Evolutionary conservation across 2,113 vertebrate genomes (phyloP), one percentile per base, ranked within the genome.

Genomic region (Numida meleagris): DNA sequence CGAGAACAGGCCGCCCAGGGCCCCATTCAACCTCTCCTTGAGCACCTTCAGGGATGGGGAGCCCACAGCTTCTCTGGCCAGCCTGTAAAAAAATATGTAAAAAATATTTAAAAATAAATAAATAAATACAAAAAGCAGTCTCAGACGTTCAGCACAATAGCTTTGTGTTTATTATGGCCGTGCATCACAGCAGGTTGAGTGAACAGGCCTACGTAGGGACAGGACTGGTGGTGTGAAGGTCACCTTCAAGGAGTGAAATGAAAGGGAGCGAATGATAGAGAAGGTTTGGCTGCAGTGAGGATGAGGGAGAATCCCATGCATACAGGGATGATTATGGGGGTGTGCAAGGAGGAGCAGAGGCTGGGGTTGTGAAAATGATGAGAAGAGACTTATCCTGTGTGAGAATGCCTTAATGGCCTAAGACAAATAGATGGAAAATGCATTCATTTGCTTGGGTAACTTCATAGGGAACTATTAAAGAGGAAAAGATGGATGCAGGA

Each of bases 261-360:
- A n/a, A 48, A 48, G 70, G 50, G 38, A 38, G 10, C 0, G 5
- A 36, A 27, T 8, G 62, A 74, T 33, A 55, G 43, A 51, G 42
- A 70, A 25, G 55, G 4, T 6, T 23, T 82, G 48, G 18, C 55
- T 75, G 38, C 46, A 67, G 38, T 57, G 72, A 55, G 33, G 19
- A 51, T 34, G 0, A 4, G 45, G 38, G 38, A 86, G 34, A 80
- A 85, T 7, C 10, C 12, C 34, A 20, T 34, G 34, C 14, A 82
- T 77, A 6, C 1, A 5, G 46, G 38, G 7, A 71, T 10, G 15
- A 27, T 51, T 20, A 1, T 34, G 14, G 14, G 6, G 12, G 0
- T 70, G 7, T 34, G 23, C 27, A 59, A 72, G 42, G 12, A 66
- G 14, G 38, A 88, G 18, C 14, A 46, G 55, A 38, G 72, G 14